phyloP scores from a whole-genome alignment of 2,113 vertebrate species.

The Thunnus maccoyii region DNA sequence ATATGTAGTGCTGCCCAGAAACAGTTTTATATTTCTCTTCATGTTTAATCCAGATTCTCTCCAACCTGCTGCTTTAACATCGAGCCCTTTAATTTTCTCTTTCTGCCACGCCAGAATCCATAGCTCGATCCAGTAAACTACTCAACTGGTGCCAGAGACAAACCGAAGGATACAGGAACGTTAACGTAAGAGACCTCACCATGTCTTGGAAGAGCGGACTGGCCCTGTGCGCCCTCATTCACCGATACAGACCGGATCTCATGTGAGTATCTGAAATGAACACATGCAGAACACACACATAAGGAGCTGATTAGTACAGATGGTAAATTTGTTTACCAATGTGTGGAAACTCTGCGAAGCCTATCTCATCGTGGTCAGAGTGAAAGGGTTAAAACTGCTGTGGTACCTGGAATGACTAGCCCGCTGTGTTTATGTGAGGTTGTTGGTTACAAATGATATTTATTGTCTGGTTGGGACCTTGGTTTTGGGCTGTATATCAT shows the following conservation, averaged over 20 bases:
- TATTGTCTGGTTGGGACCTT: slow-evolving; percentile 55
- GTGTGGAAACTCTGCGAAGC: neutral
- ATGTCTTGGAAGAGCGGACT: slow-evolving; percentile 98
- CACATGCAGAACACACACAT: accelerated
- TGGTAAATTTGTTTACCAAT: neutral
- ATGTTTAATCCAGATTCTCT: slow-evolving; percentile 22
- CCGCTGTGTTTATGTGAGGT: slow-evolving; percentile 47
- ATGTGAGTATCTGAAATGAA: slow-evolving; percentile 88
- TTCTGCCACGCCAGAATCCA: slow-evolving; percentile 86
- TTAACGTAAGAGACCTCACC: slow-evolving; percentile 93
- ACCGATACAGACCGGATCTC: slow-evolving; percentile 95
- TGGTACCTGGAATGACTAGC: slow-evolving; percentile 4
- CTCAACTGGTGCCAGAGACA: slow-evolving; percentile 98
- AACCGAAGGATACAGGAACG: slow-evolving; percentile 94
- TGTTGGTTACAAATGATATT: slow-evolving; percentile 50
- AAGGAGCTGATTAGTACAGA: neutral
- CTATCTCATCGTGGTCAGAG: neutral
- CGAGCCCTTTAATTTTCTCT: slow-evolving; percentile 15
- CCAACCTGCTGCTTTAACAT: slow-evolving; percentile 12
- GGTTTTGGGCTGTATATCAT: slow-evolving; percentile 51
- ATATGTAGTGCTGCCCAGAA: slow-evolving; percentile 23
- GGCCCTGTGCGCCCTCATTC: slow-evolving; percentile 96
- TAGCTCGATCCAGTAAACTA: slow-evolving; percentile 95
- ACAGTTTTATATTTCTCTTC: slow-evolving; percentile 6
- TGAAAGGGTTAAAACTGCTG: slow-evolving; percentile 32